Percentiles rank a stretch among this genome's conserved stretches.
Conservation (phyloP, 2,888 invertebrate species). For the Eupithecia exiguata region DNA sequence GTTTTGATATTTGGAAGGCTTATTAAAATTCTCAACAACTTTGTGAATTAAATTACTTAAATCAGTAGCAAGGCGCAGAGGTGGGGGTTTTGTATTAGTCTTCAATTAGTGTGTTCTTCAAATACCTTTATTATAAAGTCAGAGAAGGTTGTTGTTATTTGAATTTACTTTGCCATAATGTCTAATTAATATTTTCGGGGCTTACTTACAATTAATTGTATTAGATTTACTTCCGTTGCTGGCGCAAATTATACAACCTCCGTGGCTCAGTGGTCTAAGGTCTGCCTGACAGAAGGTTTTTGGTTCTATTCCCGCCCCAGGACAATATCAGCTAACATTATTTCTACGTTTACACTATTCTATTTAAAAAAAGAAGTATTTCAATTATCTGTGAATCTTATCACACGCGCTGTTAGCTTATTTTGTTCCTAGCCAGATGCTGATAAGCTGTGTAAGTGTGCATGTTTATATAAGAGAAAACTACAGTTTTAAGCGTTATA, state of each 20-base stretch:
- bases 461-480: too few relatives aligned
- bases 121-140: conserved; percentile 2
- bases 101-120: conserved; percentile 3
- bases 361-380: too few relatives aligned
- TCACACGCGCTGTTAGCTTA: neutral
- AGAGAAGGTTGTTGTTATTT: neutral
- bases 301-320: too few relatives aligned
- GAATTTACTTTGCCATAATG: neutral
- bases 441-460: too few relatives aligned
- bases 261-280: neutral
- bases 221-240: neutral
- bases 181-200: too few relatives aligned
- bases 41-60: conserved; percentile 61
- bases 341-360: too few relatives aligned
- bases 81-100: neutral
- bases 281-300: neutral
- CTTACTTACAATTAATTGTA: neutral
- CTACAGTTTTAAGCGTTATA: too few relatives aligned
- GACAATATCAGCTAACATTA: too few relatives aligned
- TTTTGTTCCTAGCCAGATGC: neutral
- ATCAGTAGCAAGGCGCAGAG: conserved; percentile 34
- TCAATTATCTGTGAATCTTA: neutral
- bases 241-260: neutral
- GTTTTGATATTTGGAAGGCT: conserved; percentile 65
- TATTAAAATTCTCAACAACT: conserved; percentile 65